Conservation (phyloP, 1,140 invertebrate genomes). For the Anthonomus grandis region DNA sequence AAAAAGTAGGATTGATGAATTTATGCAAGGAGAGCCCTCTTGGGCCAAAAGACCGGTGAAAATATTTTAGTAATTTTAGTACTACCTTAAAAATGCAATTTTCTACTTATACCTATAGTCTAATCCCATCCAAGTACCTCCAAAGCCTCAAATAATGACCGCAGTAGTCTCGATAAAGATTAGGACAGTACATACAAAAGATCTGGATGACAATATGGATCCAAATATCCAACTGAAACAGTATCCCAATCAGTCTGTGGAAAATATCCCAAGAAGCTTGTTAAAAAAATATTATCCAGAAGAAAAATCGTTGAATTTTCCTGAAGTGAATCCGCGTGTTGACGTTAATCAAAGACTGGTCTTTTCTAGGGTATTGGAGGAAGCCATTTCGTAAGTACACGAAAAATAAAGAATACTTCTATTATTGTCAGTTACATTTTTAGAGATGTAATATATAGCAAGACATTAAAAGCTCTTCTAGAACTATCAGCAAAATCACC, state of each 20-base stretch:
- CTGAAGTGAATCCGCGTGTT: not conserved
- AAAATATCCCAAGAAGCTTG: conserved; percentile 14
- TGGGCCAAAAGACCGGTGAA: conserved; percentile 7
- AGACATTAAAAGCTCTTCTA: not conserved
- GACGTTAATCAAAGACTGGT: not conserved
- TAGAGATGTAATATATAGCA: conserved; percentile 11
- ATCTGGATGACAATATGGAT: conserved; percentile 8
- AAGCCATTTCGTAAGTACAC: conserved; percentile 10
- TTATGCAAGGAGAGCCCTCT: conserved; percentile 2
- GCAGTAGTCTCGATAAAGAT: conserved; percentile 3
- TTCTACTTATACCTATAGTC: conserved; percentile 10
- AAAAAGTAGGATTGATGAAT: conserved; percentile 11
- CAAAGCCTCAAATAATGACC: not conserved
- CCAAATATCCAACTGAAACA: conserved; percentile 1
- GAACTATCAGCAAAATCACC: not conserved
- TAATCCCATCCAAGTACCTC: conserved; percentile 10
- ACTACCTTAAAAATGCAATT: not conserved
- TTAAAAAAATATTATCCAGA: conserved; percentile 15
- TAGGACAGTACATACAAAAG: conserved; percentile 9
- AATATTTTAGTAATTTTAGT: not conserved
- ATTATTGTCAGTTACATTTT: not conserved
- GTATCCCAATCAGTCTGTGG: conserved; percentile 10
- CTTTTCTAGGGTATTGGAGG: conserved; percentile 7
- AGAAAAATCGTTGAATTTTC: not conserved
- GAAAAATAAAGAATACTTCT: not conserved